These are phyloP conservation scores for Menidia beryllina DNA, from an alignment of 2,113 vertebrate species.

Conservation along the genomic window DNA sequence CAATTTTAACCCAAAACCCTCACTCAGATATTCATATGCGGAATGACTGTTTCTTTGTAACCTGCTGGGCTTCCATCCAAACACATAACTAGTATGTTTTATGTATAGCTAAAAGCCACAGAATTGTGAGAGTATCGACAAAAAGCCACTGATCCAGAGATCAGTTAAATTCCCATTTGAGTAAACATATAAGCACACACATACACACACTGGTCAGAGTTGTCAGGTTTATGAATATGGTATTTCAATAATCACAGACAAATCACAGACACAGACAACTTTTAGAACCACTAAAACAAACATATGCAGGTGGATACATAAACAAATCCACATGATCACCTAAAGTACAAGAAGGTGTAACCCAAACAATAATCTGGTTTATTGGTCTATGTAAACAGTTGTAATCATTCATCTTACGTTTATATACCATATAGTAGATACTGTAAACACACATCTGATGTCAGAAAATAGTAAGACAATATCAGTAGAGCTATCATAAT, in stretches of 20 bases:
- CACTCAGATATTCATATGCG: constrained; percentile 33
- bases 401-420: not conserved
- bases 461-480: not conserved
- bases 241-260: constrained; percentile 76
- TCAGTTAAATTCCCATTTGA: constrained; percentile 45
- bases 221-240: constrained; percentile 68
- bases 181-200: constrained; percentile 38
- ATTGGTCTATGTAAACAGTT: not conserved
- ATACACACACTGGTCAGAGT: constrained; percentile 38
- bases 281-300: constrained; percentile 38
- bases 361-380: not conserved
- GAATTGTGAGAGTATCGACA: constrained; percentile 53
- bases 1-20: constrained; percentile 62
- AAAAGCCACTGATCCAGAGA: constrained; percentile 47
- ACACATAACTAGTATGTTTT: constrained; percentile 28
- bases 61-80: constrained; percentile 47
- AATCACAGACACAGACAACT: constrained; percentile 42
- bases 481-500: not conserved
- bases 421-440: not conserved
- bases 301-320: not conserved
- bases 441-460: not conserved
- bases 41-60: constrained; percentile 63
- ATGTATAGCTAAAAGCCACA: constrained; percentile 56
- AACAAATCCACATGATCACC: not conserved
- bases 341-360: constrained; percentile 6